These are phyloP conservation scores for Dromococcyx pavoninus DNA, from an alignment of 2,797 vertebrate species.

Conservation along the genomic window DNA sequence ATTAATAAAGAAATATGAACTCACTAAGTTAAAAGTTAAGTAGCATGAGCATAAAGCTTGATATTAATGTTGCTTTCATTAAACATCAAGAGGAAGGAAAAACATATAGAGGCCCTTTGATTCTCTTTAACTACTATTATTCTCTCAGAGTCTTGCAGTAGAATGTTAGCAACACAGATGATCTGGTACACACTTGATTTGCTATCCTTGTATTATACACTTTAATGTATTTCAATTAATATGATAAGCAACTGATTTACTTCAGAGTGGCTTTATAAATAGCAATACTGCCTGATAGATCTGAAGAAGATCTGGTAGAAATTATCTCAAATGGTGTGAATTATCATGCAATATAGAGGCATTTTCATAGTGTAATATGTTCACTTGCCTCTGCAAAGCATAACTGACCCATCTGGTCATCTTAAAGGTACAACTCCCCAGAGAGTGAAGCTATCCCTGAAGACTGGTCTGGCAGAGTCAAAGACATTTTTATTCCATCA, in stretches of 20 bases:
- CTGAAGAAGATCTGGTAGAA: not conserved
- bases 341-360: not conserved
- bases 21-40: constrained; percentile 5
- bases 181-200: not conserved
- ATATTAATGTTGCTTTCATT: constrained; percentile 18
- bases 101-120: not conserved
- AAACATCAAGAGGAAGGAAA: constrained; percentile 18
- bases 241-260: not conserved
- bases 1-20: constrained; percentile 37
- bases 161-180: not conserved
- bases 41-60: not conserved
- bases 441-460: not conserved
- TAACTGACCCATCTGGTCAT: not conserved
- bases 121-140: not conserved
- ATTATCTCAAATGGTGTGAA: not conserved
- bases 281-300: not conserved
- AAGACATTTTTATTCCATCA: not conserved
- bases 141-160: not conserved
- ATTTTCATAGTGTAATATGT: not conserved
- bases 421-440: not conserved
- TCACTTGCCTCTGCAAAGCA: not conserved
- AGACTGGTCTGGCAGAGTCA: not conserved
- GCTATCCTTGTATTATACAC: not conserved
- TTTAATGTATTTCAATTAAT: constrained; percentile 10
- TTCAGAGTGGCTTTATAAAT: not conserved